phyloP scores from a whole-genome alignment of 2,113 vertebrate genomes.

The Apaloderma vittatum region DNA sequence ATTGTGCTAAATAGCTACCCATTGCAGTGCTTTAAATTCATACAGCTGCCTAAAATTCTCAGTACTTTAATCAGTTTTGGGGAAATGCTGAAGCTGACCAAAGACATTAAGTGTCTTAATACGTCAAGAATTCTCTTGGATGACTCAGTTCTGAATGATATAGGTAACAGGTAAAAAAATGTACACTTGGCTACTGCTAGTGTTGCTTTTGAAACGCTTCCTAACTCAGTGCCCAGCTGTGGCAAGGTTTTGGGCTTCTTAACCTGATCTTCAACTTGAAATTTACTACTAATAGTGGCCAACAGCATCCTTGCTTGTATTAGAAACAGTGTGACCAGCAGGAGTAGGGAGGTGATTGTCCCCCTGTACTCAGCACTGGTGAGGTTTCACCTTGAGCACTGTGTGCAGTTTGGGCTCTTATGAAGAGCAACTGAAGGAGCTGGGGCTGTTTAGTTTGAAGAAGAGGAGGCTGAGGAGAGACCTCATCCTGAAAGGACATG shows the following conservation, averaged over 20 bases:
- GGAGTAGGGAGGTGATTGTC: too few species aligned
- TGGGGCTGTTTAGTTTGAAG: too few species aligned
- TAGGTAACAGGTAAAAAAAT: not conserved
- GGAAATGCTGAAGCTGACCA: not conserved
- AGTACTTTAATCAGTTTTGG: not conserved
- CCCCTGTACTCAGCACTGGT: too few species aligned
- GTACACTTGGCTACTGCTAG: not conserved
- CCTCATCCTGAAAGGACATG: too few species aligned
- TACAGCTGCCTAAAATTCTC: not conserved
- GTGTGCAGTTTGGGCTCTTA: too few species aligned
- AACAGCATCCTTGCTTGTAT: too few species aligned
- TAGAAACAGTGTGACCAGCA: too few species aligned
- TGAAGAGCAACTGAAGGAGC: too few species aligned
- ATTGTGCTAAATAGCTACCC: not conserved
- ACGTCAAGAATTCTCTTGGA: not conserved
- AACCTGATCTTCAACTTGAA: not conserved
- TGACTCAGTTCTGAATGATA: not conserved
- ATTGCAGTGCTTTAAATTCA: not conserved
- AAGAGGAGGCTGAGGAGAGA: too few species aligned
- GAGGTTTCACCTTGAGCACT: too few species aligned
- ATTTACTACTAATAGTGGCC: not conserved
- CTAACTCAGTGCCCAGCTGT: not conserved
- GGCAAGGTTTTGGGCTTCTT: not conserved
- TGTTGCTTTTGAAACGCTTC: not conserved
- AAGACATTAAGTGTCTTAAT: not conserved